Percentiles rank a stretch among this genome's conserved stretches.
phyloP scores from a whole-genome alignment of 2,797 vertebrate species.

The Poeciliopsis infans region DNA sequence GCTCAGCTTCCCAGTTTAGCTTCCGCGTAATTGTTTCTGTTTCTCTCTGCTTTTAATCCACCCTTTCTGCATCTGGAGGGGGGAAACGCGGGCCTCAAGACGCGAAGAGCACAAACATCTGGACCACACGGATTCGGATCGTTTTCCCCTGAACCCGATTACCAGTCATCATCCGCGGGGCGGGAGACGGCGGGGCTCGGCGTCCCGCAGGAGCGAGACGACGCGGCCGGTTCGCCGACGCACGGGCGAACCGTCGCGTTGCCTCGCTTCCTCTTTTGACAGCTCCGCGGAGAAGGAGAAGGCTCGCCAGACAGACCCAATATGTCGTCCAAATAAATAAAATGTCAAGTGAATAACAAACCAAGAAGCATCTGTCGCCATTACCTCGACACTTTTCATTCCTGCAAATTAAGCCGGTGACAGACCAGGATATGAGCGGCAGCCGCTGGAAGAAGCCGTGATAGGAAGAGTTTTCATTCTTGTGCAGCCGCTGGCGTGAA shows the following conservation, averaged over 20 bases:
- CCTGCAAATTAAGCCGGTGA: slow-evolving; percentile 50
- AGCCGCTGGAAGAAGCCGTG: background rate
- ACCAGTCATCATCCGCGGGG: background rate
- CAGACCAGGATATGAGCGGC: slow-evolving; percentile 37
- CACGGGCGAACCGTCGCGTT: slow-evolving; percentile 55
- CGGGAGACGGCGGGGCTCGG: background rate
- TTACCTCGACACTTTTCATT: slow-evolving; percentile 54
- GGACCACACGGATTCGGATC: slow-evolving; percentile 15
- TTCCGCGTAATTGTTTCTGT: slow-evolving; percentile 20
- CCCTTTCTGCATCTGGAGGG: slow-evolving; percentile 9
- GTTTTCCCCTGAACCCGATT: slow-evolving; percentile 21
- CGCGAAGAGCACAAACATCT: slow-evolving; percentile 47
- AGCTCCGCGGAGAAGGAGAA: slow-evolving; percentile 49
- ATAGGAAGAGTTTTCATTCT: background rate
- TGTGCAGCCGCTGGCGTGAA: slow-evolving; percentile 13
- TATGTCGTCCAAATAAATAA: slow-evolving; percentile 64
- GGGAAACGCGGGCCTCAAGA: slow-evolving; percentile 42
- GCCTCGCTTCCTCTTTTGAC: slow-evolving; percentile 61
- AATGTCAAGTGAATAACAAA: slow-evolving; percentile 68
- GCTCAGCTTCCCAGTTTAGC: slow-evolving; percentile 24
- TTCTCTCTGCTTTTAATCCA: background rate
- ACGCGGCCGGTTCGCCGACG: slow-evolving; percentile 2
- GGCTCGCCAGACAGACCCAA: slow-evolving; percentile 51
- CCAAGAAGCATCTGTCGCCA: slow-evolving; percentile 46
- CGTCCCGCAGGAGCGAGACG: slow-evolving; percentile 33